A percentile compares a stretch with the other conserved stretches of the same genome.
Conservation (phyloP, 2,888 invertebrate genomes). For the Pilophorus perplexus region DNA sequence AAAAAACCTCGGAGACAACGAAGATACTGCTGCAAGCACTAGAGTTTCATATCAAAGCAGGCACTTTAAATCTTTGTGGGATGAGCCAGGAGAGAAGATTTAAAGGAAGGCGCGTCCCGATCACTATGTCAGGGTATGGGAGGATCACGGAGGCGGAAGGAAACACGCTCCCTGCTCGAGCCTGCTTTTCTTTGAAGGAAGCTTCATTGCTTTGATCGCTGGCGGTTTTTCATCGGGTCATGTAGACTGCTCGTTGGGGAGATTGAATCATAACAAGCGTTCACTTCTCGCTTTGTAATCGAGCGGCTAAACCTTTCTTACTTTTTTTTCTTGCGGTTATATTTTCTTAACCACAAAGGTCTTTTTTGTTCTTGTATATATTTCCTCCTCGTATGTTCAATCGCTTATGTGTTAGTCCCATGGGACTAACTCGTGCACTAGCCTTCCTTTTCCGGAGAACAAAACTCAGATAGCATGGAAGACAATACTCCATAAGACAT, state of each 20-base stretch:
- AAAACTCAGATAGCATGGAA: too few relatives aligned
- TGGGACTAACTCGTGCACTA: too few relatives aligned
- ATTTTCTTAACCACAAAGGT: background rate
- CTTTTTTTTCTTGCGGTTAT: background rate
- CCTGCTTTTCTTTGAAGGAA: background rate
- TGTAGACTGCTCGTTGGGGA: background rate
- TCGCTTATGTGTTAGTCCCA: too few relatives aligned
- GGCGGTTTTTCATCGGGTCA: conserved; percentile 19
- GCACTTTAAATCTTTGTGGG: background rate
- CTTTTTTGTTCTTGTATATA: background rate
- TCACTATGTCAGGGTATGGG: background rate
- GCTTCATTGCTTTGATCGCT: conserved; percentile 16
- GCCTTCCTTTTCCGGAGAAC: too few relatives aligned
- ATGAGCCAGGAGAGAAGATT: conserved; percentile 3
- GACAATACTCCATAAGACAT: too few relatives aligned
- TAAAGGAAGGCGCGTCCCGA: background rate
- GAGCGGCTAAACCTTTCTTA: background rate
- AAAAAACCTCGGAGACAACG: background rate
- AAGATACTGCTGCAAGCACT: conserved; percentile 1
- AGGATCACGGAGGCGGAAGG: conserved; percentile 23
- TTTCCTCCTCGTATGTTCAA: background rate
- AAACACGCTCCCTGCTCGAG: conserved; percentile 1
- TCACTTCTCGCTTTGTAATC: background rate
- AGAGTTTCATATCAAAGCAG: conserved; percentile 13
- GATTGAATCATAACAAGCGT: conserved; percentile 11